Evolutionary conservation across 2,888 invertebrate genomes (phyloP), one percentile per base, ranked within the genome.

Genomic region (Eristalinus aeneus): DNA sequence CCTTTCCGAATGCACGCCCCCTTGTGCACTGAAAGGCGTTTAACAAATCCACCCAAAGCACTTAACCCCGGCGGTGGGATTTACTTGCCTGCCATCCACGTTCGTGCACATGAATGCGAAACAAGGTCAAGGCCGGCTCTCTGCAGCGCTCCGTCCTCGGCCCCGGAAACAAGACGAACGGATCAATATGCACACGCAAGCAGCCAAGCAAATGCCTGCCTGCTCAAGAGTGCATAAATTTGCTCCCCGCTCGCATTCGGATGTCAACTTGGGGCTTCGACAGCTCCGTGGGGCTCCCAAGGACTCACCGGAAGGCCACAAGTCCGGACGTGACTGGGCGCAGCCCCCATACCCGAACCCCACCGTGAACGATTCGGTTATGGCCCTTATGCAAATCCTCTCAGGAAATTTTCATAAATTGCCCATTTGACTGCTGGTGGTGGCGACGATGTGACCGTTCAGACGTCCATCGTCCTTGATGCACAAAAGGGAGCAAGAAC

Each of bases 321-420:
- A 69, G 58, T 23, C 58, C 22, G 32, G 39, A 27, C 36, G 54
- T 63, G 64, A 54, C 63, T 74, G n/a, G 32, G 54, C 32, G 53
- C 56, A n/a, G 2, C 20, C n/a, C 31, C 36, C 27, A 27, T 5
- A 22, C 23, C 34, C 53, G 63, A 54, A 34, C 73, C 16, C 34
- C 53, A 12, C 16, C 23, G 23, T 16, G 63, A 64, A 58, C 61
- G 61, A 60, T 83, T 69, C 71, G 32, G 73, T 36, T 71, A 22
- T 72, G 74, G 63, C 63, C 65, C 65, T 86, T 81, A 77, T 82
- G 74, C 77, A 74, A 86, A 86, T 67, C 69, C 23, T 39, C n/a
- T 53, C 61, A 32, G 68, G 60, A 54, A 69, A 81, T 85, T 85
- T 85, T 72, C 81, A 85, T 81, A 85, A 85, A 76, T 58, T 75